Conservation (phyloP, 2,888 invertebrate species). For the Eudasyphora cyanicolor region DNA sequence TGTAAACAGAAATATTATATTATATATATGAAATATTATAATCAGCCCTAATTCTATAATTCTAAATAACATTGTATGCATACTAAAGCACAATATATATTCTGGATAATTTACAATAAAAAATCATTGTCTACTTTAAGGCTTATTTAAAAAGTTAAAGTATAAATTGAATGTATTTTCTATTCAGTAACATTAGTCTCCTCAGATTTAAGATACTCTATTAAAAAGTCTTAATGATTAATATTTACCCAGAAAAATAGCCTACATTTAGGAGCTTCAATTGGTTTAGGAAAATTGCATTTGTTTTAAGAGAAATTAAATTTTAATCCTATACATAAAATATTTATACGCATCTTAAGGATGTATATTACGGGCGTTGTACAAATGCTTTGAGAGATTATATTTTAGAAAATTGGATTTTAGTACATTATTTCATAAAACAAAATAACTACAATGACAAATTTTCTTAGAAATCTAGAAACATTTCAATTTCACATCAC, state of each 20-base stretch:
- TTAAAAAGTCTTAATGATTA: too few relatives aligned
- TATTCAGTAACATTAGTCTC: too few relatives aligned
- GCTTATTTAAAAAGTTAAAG: not conserved
- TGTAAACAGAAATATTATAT: too few relatives aligned
- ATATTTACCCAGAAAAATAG: not conserved
- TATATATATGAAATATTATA: too few relatives aligned
- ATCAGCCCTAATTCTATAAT: too few relatives aligned
- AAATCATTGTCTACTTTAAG: not conserved
- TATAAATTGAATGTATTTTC: too few relatives aligned
- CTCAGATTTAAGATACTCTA: too few relatives aligned
- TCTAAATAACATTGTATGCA: too few relatives aligned
- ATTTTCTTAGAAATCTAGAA: not conserved
- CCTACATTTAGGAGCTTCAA: not conserved
- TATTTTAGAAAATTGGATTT: not conserved
- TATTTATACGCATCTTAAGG: not conserved
- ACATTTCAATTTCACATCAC: slow-evolving; percentile 1
- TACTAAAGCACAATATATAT: too few relatives aligned
- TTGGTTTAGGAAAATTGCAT: not conserved
- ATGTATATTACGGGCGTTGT: too few relatives aligned
- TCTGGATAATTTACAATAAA: too few relatives aligned
- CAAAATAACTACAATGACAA: not conserved
- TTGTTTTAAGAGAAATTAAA: not conserved
- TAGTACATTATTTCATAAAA: not conserved
- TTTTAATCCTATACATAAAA: not conserved
- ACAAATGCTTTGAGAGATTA: not conserved